A percentile compares a stretch with the other conserved stretches of the same genome.
Evolutionary conservation across 1,140 invertebrate species (phyloP).

Genomic region (Bombus affinis): DNA sequence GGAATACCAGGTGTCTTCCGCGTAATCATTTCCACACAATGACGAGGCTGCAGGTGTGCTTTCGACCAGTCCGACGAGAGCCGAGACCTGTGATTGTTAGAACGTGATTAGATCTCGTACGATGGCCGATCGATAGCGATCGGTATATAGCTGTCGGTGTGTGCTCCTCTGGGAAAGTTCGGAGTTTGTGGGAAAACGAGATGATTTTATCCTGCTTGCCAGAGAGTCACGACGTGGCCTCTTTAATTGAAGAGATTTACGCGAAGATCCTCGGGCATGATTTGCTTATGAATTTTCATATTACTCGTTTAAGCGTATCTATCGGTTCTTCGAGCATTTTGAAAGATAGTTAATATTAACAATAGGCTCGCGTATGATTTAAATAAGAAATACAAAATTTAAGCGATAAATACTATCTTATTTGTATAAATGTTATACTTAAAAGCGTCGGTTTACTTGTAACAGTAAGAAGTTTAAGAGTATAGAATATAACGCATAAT

Average conservation of each 20-base stretch:
- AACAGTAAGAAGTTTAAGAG: too few relatives aligned
- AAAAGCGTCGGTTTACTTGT: too few relatives aligned
- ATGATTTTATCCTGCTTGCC: slow-evolving; percentile 23
- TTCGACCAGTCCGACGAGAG: slow-evolving; percentile 1
- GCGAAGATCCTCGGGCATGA: not conserved
- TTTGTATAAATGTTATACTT: too few relatives aligned
- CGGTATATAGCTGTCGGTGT: not conserved
- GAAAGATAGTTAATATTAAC: not conserved
- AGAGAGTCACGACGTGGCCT: slow-evolving; percentile 17
- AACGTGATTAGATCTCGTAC: slow-evolving; percentile 41
- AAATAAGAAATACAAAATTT: not conserved
- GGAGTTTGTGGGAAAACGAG: slow-evolving; percentile 43
- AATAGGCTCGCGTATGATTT: not conserved
- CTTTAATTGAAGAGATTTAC: slow-evolving; percentile 29
- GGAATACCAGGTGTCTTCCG: slow-evolving; percentile 55
- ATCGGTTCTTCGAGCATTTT: not conserved
- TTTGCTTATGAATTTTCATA: slow-evolving; percentile 15
- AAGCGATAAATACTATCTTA: not conserved
- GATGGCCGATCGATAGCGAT: slow-evolving; percentile 42
- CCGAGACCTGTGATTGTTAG: slow-evolving; percentile 21
- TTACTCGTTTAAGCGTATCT: not conserved
- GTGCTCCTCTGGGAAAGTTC: slow-evolving; percentile 34
- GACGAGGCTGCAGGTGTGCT: slow-evolving; percentile 38
- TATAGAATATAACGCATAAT: too few relatives aligned
- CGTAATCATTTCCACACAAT: slow-evolving; percentile 65